Evolutionary conservation across 2,888 invertebrate genomes (phyloP), one percentile per base, ranked within the genome.

Genomic region (Andrena flavipes): DNA sequence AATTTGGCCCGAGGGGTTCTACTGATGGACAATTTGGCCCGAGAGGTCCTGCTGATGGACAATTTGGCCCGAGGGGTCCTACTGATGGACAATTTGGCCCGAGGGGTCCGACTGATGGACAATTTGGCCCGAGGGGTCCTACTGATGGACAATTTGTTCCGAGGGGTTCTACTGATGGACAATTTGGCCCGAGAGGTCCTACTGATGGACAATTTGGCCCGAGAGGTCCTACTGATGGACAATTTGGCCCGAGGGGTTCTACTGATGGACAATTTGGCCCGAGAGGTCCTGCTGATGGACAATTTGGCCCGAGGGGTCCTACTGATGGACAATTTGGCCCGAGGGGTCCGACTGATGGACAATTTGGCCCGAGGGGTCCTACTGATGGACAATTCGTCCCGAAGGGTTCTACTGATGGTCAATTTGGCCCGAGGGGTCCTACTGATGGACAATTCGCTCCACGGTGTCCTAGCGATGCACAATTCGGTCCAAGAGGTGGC

Each of bases 11-110:
- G 2, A 76, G 82, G 8, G 80, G 82, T 60, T 51, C 77, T 0
- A 74, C 51, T 30, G 75, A 86, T 51, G 62, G 63, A 2, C 65
- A 42, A 7, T 76, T 87, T 54, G 82, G 79, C 3, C 78, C 77
- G 4, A 76, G 81, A 64, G 77, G 76, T 1, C 63, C 76, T 0
- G 56, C 23, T 42, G 76, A 76, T 63, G 73, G 62, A 26, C 60
- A 59, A 2, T 88, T 89, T 72, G 82, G 81, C 30, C 77, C 81
- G 8, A 80, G 81, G 59, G 85, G 84, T 7, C 29, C 77, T 5
- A 63, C 67, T 29, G 83, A 86, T 10, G 49, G 64, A 0, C 84
- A 82, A 64, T 67, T 85, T 35, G 78, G 73, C 0, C 76, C 74
- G 1, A 67, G 82, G 62, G 69, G 74, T 0, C 59, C 74, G 6